Base-by-base conservation (phyloP, 2,113 vertebrate genomes). In the Eleginops maclovinus region DNA sequence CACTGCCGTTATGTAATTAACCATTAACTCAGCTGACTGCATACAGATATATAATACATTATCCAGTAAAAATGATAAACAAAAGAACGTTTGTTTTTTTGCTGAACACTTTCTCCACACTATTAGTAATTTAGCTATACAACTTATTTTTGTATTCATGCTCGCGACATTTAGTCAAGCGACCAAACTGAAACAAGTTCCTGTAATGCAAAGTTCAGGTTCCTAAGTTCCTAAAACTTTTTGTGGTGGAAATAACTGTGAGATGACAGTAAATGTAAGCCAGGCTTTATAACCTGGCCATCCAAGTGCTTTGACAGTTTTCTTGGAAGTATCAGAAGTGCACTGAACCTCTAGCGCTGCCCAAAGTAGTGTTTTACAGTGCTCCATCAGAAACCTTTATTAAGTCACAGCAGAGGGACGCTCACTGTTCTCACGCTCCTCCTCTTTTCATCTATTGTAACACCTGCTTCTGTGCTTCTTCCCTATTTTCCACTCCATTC, bases 391-490 rank as follows among this genome's bases (percentile, higher is more conserved):
- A 81, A 58, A 40, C 1, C 9, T 56, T 81, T 63, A 71, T 82
- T 81, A 83, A 56, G 21, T 41, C 66, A 60, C 41, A 72, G 14
- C 58, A 51, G 63, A 72, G 58, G 21, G 62, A 82, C 40, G 54
- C 14, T 43, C 7, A 59, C 28, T 47, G 54, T 40, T 47, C 21
- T 26, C 59, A n/a, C 46, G 9, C 43, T 6, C 51, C 22, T 19
- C 2, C 59, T 64, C 56, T 21, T 73, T 74, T 74, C 46, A 64
- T 87, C 68, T 51, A 50, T 66, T 36, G 2, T 40, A 73, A 54
- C 53, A 70, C 49, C 71, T 76, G 56, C 70, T 72, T 40, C 31
- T 13, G 41, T 19, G 53, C 71, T 31, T 66, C 21, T 31, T 53
- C n/a, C 8, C 61, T 63, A 17, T 72, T 41, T 40, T 21, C 36